Conservation (phyloP, 2,888 invertebrate species). For the Sympetrum striolatum region DNA sequence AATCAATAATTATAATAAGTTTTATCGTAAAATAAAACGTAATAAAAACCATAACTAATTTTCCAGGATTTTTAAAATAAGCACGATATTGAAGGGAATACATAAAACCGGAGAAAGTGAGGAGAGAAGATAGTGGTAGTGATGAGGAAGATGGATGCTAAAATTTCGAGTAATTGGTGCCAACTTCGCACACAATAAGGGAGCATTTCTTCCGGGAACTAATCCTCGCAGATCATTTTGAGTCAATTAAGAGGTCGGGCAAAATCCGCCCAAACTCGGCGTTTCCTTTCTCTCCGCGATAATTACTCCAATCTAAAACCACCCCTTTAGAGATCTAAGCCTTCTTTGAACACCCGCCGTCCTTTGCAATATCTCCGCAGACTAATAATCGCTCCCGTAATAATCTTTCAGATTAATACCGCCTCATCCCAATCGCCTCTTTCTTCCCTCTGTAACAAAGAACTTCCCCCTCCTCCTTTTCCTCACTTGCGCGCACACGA, state of each 20-base stretch:
- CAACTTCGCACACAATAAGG: too few species aligned
- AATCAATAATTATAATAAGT: too few species aligned
- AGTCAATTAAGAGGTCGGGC: neutral
- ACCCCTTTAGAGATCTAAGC: neutral
- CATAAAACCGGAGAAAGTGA: too few species aligned
- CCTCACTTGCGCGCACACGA: neutral
- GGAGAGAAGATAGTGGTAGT: too few species aligned
- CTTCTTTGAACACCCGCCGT: neutral
- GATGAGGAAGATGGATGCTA: too few species aligned
- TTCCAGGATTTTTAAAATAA: too few species aligned
- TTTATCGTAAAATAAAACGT: too few species aligned
- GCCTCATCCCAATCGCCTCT: neutral
- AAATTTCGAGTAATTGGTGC: too few species aligned
- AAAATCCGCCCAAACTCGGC: neutral
- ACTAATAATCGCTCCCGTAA: neutral
- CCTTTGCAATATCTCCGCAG: neutral
- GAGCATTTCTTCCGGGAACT: neutral
- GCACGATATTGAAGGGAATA: too few species aligned
- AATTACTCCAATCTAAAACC: neutral
- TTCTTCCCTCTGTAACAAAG: neutral
- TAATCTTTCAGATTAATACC: neutral
- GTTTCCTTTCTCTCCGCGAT: neutral
- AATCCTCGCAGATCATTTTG: neutral
- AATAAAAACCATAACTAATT: too few species aligned
- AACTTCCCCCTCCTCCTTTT: neutral